Conservation (phyloP, 2,888 invertebrate genomes). For the Caradrina clavipalpis region DNA sequence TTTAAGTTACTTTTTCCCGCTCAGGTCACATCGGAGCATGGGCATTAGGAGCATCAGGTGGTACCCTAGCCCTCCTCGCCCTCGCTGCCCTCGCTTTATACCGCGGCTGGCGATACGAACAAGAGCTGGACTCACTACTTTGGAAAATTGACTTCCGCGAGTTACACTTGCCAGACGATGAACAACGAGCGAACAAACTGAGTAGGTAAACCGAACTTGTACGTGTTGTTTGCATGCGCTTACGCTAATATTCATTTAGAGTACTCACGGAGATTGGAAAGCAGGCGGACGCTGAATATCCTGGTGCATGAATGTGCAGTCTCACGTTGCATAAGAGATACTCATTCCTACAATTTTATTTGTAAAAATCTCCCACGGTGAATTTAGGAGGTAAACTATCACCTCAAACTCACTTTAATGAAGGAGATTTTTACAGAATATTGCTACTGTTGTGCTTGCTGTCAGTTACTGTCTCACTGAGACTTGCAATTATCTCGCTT, state of each 20-base stretch:
- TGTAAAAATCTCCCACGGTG: too few relatives aligned
- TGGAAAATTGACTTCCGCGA: constrained; percentile 99
- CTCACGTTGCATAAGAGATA: too few relatives aligned
- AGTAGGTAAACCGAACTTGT: constrained; percentile 89
- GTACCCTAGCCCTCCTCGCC: constrained; percentile 93
- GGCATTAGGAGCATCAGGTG: constrained; percentile 95
- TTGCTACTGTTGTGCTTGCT: too few relatives aligned
- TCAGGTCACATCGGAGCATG: constrained; percentile 96
- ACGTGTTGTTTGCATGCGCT: constrained; percentile 84
- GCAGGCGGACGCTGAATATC: not conserved
- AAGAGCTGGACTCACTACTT: constrained; percentile 97
- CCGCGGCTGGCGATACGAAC: constrained; percentile 98
- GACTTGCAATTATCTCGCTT: too few relatives aligned
- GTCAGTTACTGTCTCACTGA: too few relatives aligned
- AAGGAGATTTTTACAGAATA: too few relatives aligned
- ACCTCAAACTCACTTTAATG: too few relatives aligned
- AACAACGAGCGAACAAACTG: constrained; percentile 88
- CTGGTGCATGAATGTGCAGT: too few relatives aligned
- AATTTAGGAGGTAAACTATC: too few relatives aligned
- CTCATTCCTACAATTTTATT: too few relatives aligned
- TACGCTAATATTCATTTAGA: constrained; percentile 18
- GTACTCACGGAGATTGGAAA: not conserved
- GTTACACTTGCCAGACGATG: constrained; percentile 93
- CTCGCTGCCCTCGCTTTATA: constrained; percentile 95
- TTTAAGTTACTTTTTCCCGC: not conserved